phyloP scores from a whole-genome alignment of 2,888 invertebrate species.

The Drosophila anceps region DNA sequence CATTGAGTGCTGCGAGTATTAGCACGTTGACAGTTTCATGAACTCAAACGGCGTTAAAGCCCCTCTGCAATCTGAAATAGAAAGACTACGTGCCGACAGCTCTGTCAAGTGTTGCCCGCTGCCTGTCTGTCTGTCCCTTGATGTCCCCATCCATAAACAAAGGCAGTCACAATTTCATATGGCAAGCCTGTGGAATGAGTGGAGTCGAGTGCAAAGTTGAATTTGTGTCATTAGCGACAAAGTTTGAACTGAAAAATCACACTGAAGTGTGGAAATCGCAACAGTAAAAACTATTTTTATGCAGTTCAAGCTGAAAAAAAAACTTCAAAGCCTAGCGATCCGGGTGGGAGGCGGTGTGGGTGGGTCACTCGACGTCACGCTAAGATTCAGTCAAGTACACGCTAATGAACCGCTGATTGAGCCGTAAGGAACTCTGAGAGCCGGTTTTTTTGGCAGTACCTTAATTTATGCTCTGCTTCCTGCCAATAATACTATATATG shows the following conservation, averaged over 20 bases:
- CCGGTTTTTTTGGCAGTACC: constrained; percentile 53
- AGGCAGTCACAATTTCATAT: constrained; percentile 7
- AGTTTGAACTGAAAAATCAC: constrained; percentile 41
- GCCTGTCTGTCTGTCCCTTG: no score
- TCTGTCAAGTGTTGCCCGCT: constrained; percentile 19
- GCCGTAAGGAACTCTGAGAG: constrained; percentile 37
- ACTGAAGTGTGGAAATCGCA: constrained; percentile 52
- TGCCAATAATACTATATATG: constrained; percentile 48
- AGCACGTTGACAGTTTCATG: constrained; percentile 59
- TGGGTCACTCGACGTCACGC: constrained; percentile 13
- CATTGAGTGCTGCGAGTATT: constrained; percentile 41
- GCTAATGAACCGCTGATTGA: constrained; percentile 44
- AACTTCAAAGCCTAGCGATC: neutral
- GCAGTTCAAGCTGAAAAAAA: neutral
- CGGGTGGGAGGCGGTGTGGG: neutral
- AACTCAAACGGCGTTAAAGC: constrained; percentile 27
- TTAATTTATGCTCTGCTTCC: constrained; percentile 70
- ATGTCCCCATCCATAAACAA: constrained; percentile 9
- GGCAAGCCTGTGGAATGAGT: constrained; percentile 2
- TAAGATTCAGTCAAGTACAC: constrained; percentile 36
- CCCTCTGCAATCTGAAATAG: constrained; percentile 31
- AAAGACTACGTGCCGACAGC: constrained; percentile 57
- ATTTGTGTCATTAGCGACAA: constrained; percentile 26
- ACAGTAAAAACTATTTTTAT: constrained; percentile 27
- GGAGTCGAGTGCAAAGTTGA: constrained; percentile 61